These are phyloP conservation scores for Corythoichthys intestinalis DNA, from an alignment of 2,113 vertebrate species.

Conservation along the genomic window DNA sequence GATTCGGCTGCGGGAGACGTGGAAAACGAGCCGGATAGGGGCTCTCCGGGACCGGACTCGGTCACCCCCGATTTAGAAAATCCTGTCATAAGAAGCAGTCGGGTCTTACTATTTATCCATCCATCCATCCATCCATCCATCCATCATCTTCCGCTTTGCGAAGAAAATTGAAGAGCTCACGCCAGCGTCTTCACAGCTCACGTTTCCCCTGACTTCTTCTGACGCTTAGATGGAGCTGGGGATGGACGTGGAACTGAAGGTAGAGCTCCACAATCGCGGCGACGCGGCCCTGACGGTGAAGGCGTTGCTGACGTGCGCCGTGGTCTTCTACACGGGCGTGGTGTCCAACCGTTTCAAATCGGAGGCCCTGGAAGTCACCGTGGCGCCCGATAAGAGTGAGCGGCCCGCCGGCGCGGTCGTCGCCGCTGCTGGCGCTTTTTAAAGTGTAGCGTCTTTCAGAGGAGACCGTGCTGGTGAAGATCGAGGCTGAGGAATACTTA, in stretches of 20 bases:
- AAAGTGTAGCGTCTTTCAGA: conserved; percentile 48
- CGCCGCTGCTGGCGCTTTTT: no score
- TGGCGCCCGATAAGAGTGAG: conserved; percentile 44
- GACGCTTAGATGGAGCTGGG: conserved; percentile 55
- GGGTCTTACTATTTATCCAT: no score
- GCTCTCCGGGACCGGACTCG: no score
- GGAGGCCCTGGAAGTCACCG: conserved; percentile 4
- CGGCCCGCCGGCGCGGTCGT: no score
- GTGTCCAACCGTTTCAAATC: conserved; percentile 67
- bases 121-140: no score
- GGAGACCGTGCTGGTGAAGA: conserved; percentile 43
- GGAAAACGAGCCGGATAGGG: no score
- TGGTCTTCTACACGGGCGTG: conserved; percentile 84
- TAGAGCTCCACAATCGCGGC: conserved; percentile 74
- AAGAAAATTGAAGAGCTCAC: no score
- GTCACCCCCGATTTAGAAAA: no score
- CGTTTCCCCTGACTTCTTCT: background rate
- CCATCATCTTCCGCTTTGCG: no score
- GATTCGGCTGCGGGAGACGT: no score
- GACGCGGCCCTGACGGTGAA: conserved; percentile 34
- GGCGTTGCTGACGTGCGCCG: conserved; percentile 62
- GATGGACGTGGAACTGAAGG: conserved; percentile 71
- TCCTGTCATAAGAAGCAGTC: no score
- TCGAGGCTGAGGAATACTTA: conserved; percentile 75
- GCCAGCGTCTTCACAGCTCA: no score